A percentile compares a stretch with the other conserved stretches of the same genome.
phyloP scores from a whole-genome alignment of 2,797 vertebrate genomes.

The Anniella stebbinsi region DNA sequence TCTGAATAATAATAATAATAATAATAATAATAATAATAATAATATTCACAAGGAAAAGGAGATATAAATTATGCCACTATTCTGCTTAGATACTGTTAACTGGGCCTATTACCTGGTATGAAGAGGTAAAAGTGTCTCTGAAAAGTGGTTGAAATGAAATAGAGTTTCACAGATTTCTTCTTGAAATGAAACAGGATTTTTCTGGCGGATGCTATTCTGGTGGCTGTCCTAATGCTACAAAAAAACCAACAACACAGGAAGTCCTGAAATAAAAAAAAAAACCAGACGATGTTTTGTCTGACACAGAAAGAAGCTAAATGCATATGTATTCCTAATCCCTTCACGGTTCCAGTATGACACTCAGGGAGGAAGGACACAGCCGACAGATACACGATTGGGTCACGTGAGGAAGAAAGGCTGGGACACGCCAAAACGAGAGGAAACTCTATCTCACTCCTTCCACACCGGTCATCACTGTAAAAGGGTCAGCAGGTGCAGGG shows the following conservation, averaged over 20 bases:
- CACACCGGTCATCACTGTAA: background rate
- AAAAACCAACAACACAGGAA: background rate
- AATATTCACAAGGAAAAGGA: slow-evolving; percentile 11
- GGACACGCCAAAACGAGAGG: slow-evolving; percentile 5
- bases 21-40: slow-evolving; percentile 22
- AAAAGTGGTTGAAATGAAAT: slow-evolving; percentile 14
- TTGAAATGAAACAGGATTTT: slow-evolving; percentile 18
- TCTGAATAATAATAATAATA: slow-evolving; percentile 34
- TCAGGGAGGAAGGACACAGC: slow-evolving; percentile 36
- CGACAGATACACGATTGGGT: slow-evolving; percentile 34
- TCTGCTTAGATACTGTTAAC: slow-evolving; percentile 13
- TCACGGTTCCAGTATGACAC: slow-evolving; percentile 16
- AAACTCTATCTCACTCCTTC: background rate
- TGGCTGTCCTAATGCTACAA: background rate
- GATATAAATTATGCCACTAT: slow-evolving; percentile 32
- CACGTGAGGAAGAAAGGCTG: slow-evolving; percentile 33
- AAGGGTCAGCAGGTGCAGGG: slow-evolving; percentile 16
- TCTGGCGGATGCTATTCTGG: background rate
- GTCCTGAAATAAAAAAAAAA: background rate
- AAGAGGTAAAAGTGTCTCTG: background rate
- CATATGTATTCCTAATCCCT: slow-evolving; percentile 21
- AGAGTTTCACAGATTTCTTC: background rate
- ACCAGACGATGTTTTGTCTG: background rate
- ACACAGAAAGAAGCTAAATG: slow-evolving; percentile 27
- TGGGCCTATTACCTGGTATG: slow-evolving; percentile 1